These are phyloP conservation scores for Sitophilus oryzae DNA, from an alignment of 1,140 invertebrate genomes.

Conservation along the genomic window DNA sequence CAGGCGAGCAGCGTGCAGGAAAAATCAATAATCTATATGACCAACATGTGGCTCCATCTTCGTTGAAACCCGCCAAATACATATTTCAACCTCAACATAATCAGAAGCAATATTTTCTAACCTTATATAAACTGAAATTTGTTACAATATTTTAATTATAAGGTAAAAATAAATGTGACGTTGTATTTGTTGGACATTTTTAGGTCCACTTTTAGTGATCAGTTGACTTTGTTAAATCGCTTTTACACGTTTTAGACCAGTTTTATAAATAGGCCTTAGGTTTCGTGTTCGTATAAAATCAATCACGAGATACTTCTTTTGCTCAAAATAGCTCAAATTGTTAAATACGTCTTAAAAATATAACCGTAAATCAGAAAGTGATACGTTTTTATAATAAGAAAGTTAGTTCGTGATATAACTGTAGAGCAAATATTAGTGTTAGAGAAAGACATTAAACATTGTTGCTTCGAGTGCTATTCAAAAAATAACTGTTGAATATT, in stretches of 20 bases:
- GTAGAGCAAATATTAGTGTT: too few relatives aligned
- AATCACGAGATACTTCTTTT: neutral
- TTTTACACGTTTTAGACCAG: neutral
- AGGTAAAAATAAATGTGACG: neutral
- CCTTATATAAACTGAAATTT: constrained; percentile 9
- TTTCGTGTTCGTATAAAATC: neutral
- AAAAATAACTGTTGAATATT: constrained; percentile 1
- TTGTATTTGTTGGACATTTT: neutral
- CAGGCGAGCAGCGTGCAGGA: constrained; percentile 5
- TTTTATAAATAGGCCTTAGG: neutral
- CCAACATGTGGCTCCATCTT: constrained; percentile 20
- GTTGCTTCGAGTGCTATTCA: neutral
- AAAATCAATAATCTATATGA: constrained; percentile 12
- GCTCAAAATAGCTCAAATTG: neutral
- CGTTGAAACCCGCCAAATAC: neutral
- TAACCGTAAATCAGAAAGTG: too few relatives aligned
- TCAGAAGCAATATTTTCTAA: constrained; percentile 20
- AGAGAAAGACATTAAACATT: neutral
- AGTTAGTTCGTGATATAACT: too few relatives aligned
- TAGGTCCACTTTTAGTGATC: constrained; percentile 11
- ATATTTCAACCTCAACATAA: constrained; percentile 7
- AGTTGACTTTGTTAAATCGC: neutral
- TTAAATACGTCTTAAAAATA: neutral
- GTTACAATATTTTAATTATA: neutral
- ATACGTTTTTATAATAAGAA: too few relatives aligned